Evolutionary conservation across 2,797 vertebrate genomes (phyloP).

Genomic region (Triplophysa bombifrons): DNA sequence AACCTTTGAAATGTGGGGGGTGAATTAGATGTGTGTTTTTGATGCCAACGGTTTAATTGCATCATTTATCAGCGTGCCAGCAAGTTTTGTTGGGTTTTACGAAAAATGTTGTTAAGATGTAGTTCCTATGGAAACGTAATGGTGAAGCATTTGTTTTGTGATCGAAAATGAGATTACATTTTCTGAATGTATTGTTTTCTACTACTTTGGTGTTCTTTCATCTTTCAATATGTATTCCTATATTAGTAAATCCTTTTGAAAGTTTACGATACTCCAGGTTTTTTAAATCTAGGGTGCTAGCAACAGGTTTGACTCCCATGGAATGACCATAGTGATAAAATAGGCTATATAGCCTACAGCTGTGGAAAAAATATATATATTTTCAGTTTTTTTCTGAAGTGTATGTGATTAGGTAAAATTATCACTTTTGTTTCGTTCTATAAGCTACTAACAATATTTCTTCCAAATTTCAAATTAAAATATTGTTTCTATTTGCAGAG

Average conservation of each 20-base stretch:
- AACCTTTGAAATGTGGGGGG: slow-evolving; percentile 16
- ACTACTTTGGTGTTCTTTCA: background rate
- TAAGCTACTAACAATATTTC: too few relatives aligned
- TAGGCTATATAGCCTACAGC: too few relatives aligned
- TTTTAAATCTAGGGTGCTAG: background rate
- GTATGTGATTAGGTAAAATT: too few relatives aligned
- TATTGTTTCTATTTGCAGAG: too few relatives aligned
- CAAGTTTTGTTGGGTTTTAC: background rate
- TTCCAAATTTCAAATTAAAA: too few relatives aligned
- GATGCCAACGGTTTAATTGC: slow-evolving; percentile 27
- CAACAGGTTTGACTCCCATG: background rate
- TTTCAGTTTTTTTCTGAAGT: too few relatives aligned
- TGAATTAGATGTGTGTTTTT: slow-evolving; percentile 36
- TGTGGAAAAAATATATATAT: too few relatives aligned
- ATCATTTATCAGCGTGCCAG: slow-evolving; percentile 23
- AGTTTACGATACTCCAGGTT: background rate
- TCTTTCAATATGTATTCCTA: background rate
- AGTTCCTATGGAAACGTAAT: slow-evolving; percentile 21
- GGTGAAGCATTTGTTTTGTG: slow-evolving; percentile 3
- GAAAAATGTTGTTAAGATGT: slow-evolving; percentile 9
- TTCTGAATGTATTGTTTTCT: background rate
- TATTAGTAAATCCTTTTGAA: background rate
- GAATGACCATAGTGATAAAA: background rate
- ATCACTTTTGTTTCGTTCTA: too few relatives aligned
- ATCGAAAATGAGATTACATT: background rate